Evolutionary conservation across 2,888 invertebrate genomes (phyloP).

Genomic region (Podotricha telesiphe): DNA sequence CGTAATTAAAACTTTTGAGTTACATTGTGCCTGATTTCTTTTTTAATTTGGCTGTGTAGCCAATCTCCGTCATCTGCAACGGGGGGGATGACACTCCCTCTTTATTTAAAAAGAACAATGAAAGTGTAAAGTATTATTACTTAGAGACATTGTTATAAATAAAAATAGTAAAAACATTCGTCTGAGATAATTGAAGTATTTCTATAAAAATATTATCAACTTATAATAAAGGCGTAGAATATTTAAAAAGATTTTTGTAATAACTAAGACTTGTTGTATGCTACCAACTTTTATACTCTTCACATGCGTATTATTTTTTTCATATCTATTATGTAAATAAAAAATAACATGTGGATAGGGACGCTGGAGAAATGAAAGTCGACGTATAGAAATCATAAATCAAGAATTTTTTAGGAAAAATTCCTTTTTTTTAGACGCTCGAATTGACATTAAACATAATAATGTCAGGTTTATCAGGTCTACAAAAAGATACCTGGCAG

Average conservation of each 20-base stretch:
- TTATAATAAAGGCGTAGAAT: background rate
- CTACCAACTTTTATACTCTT: no score
- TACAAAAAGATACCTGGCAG: no score
- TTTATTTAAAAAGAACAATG: slow-evolving; percentile 45
- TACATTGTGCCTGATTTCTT: slow-evolving; percentile 80
- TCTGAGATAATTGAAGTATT: slow-evolving; percentile 24
- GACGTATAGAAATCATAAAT: no score
- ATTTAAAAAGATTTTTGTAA: background rate
- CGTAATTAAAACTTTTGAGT: slow-evolving; percentile 82
- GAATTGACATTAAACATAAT: no score
- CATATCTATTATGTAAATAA: no score
- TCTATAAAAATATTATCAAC: slow-evolving; percentile 11
- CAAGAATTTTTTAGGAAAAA: no score
- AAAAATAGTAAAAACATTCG: slow-evolving; percentile 26
- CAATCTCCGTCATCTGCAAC: slow-evolving; percentile 75
- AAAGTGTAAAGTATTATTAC: slow-evolving; percentile 45
- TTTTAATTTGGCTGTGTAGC: slow-evolving; percentile 77
- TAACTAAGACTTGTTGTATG: background rate
- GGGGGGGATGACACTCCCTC: slow-evolving; percentile 80
- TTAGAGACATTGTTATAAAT: slow-evolving; percentile 45
- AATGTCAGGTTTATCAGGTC: no score
- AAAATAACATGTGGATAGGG: no score
- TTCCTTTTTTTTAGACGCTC: no score
- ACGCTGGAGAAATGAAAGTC: no score
- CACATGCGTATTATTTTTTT: no score